Evolutionary conservation across 2,113 vertebrate species (phyloP), one percentile per base, ranked within the genome.

Genomic region (Aldabrachelys gigantea): DNA sequence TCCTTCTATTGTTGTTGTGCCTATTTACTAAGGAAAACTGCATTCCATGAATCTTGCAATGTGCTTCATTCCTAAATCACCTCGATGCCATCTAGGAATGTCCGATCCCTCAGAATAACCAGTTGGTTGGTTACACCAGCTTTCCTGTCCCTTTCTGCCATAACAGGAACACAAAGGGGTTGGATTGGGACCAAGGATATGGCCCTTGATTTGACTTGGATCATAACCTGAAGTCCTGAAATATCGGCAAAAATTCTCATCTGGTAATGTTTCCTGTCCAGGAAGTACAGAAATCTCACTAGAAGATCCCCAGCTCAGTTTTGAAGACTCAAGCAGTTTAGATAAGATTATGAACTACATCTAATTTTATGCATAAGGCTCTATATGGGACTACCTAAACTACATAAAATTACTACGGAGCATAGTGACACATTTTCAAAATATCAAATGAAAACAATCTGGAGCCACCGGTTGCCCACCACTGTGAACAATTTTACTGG

Each of bases 61-160:
- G 41, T 85, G n/a, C 69, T 93, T 92, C 84, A 87, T 89, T 80
- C 27, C 76, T 80, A 81, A 84, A 91, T 93, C n/a, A 81, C 52
- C 41, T 90, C 82, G n/a, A n/a, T 50, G 19, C 65, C 38, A 78
- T 44, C 25, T 44, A 8, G 10, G 41, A 12, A 27, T 78, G 11
- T 21, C 24, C 6, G 6, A 47, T 12, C 75, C 7, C 25, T 47
- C 24, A 78, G 69, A 78, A 88, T 57, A 27, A 31, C 14, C 17
- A 35, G 31, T 76, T 62, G 8, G 21, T 27, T 12, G 6, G 21
- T n/a, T 82, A 35, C 12, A 35, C 16, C 9, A 22, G 47, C 65
- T 84, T 92, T 87, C 44, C 14, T 84, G 49, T 90, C 0, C 50
- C 4, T 2, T 41, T 90, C 7, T 78, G 22, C 16, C 2, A 0